Base-by-base conservation (phyloP, 1,140 invertebrate species). In the Manduca sexta region DNA sequence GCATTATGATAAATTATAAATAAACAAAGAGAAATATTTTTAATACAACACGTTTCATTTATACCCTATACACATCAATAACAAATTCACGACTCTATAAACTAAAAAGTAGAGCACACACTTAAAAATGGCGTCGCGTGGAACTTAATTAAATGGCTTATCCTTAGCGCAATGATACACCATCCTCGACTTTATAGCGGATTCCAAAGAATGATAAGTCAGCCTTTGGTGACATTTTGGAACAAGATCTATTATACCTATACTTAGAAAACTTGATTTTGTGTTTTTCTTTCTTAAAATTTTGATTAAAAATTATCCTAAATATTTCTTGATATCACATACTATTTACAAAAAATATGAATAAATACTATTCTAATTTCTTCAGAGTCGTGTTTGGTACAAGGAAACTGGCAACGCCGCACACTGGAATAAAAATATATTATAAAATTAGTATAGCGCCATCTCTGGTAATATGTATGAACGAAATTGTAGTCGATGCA, bases 11-110 rank as follows among this genome's bases (percentile, higher is more conserved):
- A 75, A 77, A 76, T 76, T 79, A 82, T 82, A 64, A 81, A 81
- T 81, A 81, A 81, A 76, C 51, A 66, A 82, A 78, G 69, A 78
- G 72, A 69, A 57, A 79, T 82, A 84, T 84, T 84, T 84, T 84
- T 84, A 82, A 67, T 67, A 60, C 45, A 44, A 17, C 15, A 35
- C 34, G n/a, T 35, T 35, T 35, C 14, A 35, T 35, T 35, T 35
- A 10, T n/a, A 35, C 34, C 21, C 64, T 15, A n/a, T 34, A 31
- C 35, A 30, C 21, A 5, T 42, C 29, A 14, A 35, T 52, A 40
- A 40, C 11, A 39, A 44, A n/a, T n/a, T n/a, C n/a, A n/a, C n/a
- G n/a, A n/a, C n/a, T n/a, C n/a, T n/a, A n/a, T n/a, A n/a, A n/a
- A n/a, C n/a, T n/a, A n/a, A n/a, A n/a, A n/a, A n/a, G n/a, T n/a